phyloP scores from a whole-genome alignment of 2,888 invertebrate genomes.

The Limnephilus lunatus region DNA sequence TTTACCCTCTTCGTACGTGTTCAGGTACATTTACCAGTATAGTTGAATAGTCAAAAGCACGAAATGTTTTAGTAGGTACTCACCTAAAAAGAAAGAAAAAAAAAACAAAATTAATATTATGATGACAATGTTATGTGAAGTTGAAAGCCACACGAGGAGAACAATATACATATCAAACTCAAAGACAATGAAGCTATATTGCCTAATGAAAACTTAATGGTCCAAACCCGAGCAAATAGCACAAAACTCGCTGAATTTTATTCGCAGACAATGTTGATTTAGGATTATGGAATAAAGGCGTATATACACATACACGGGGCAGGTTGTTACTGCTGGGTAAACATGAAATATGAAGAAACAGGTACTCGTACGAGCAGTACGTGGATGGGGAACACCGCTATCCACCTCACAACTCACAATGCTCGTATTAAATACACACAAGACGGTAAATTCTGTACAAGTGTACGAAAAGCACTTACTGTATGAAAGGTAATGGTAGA shows the following conservation, averaged over 20 bases:
- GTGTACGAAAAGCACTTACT: not conserved
- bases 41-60: not conserved
- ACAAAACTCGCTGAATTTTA: constrained; percentile 8
- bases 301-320: not conserved
- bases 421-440: not conserved
- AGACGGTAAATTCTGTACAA: not conserved
- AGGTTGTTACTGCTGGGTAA: constrained; percentile 31
- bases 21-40: not conserved
- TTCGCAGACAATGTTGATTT: constrained; percentile 44
- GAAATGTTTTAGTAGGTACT: not conserved
- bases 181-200: constrained; percentile 22
- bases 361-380: not conserved
- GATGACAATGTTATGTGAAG: not conserved
- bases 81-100: not conserved
- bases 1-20: not conserved
- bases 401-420: not conserved
- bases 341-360: constrained; percentile 22
- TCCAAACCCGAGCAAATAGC: constrained; percentile 4
- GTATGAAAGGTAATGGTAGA: not conserved
- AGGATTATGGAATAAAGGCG: constrained; percentile 34
- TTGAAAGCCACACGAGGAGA: not conserved
- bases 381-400: not conserved
- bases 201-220: constrained; percentile 29
- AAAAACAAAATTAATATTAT: not conserved
- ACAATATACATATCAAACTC: not conserved